phyloP scores from a whole-genome alignment of 2,113 vertebrate species.

The Prunella fulvescens region DNA sequence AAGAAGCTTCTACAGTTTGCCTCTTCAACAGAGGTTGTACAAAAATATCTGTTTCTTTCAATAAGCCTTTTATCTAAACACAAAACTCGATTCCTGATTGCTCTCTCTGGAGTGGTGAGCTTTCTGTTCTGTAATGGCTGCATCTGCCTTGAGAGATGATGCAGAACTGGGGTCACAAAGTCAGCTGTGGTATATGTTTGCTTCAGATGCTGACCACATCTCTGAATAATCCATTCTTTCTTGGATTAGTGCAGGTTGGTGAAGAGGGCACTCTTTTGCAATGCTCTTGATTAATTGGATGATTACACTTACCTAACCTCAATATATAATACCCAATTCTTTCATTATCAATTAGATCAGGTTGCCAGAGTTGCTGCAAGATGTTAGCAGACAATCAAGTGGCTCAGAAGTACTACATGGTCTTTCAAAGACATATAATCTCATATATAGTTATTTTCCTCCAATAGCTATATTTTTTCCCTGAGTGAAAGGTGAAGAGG shows the following conservation, averaged over 20 bases:
- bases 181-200: not conserved
- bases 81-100: not conserved
- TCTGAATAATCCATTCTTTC: slow-evolving; percentile 46
- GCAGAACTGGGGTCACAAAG: not conserved
- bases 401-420: not conserved
- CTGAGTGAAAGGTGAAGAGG: not conserved
- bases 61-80: not conserved
- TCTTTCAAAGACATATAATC: not conserved
- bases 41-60: not conserved
- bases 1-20: not conserved
- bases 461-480: not conserved
- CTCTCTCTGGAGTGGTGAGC: not conserved
- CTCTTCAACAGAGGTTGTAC: not conserved
- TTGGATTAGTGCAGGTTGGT: slow-evolving; percentile 26
- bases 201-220: slow-evolving; percentile 30
- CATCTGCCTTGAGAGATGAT: not conserved
- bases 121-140: not conserved
- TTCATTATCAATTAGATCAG: slow-evolving; percentile 15
- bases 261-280: not conserved
- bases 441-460: not conserved
- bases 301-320: slow-evolving; percentile 36
- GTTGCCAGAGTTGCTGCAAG: not conserved
- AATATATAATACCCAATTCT: not conserved
- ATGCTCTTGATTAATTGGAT: slow-evolving; percentile 26
- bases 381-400: not conserved